Percentiles rank a stretch among this genome's conserved stretches.
phyloP scores from a whole-genome alignment of 2,113 vertebrate species.

The Strigops habroptila region DNA sequence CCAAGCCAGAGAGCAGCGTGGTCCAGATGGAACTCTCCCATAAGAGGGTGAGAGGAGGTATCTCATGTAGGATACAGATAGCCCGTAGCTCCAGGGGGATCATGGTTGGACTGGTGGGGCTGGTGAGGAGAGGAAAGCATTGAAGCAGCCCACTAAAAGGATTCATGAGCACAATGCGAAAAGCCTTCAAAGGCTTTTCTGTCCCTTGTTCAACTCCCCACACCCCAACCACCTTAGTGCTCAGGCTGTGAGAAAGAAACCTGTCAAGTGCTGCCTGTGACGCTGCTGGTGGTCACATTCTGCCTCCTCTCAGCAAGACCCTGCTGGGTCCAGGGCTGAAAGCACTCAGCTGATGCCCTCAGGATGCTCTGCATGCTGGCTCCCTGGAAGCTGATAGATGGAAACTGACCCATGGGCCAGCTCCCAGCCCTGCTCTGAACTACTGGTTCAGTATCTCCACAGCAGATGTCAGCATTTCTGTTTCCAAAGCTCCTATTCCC shows the following conservation, averaged over 20 bases:
- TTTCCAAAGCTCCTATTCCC: not conserved
- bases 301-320: not conserved
- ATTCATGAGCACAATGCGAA: not conserved
- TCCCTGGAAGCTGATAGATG: not conserved
- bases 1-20: not conserved
- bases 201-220: not conserved
- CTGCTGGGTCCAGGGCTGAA: not conserved
- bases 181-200: not conserved
- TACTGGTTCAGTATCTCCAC: not conserved
- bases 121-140: not conserved
- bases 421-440: not conserved
- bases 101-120: fast-evolving
- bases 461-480: not conserved
- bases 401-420: not conserved
- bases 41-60: not conserved
- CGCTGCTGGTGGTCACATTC: not conserved
- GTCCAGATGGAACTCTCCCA: not conserved
- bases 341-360: fast-evolving
- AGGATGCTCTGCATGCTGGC: not conserved
- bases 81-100: not conserved
- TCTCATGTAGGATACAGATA: not conserved
- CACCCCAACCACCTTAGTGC: not conserved
- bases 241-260: not conserved
- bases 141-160: not conserved
- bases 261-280: not conserved